Conservation (phyloP, 1,140 invertebrate species). For the Plutomurus gul region DNA sequence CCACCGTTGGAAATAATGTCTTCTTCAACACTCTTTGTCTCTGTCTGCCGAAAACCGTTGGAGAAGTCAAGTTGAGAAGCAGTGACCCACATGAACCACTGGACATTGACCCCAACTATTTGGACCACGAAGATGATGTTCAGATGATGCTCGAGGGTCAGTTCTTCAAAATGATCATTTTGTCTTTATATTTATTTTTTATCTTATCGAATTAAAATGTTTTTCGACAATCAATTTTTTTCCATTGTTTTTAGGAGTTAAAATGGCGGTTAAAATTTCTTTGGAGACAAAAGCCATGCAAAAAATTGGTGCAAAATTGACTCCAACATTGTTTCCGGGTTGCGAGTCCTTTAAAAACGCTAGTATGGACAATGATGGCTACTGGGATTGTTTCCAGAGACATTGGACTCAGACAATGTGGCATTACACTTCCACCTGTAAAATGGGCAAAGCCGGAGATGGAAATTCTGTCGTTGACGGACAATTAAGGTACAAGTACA, state of each 20-base stretch:
- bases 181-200: too few relatives aligned
- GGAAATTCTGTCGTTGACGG: not conserved
- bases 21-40: not conserved
- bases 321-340: not conserved
- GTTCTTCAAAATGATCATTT: not conserved
- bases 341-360: not conserved
- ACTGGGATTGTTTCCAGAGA: not conserved
- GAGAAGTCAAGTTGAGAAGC: conserved; percentile 42
- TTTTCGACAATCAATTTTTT: too few relatives aligned
- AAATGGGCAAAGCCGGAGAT: not conserved
- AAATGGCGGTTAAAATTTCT: not conserved
- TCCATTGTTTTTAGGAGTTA: not conserved
- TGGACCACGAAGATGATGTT: conserved; percentile 49
- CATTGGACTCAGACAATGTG: not conserved
- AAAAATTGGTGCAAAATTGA: not conserved
- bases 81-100: conserved; percentile 39
- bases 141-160: conserved; percentile 9
- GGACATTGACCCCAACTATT: conserved; percentile 50
- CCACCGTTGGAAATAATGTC: not conserved
- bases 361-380: not conserved
- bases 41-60: conserved; percentile 47
- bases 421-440: not conserved
- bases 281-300: not conserved
- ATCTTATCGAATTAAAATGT: too few relatives aligned
- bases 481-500: not conserved